phyloP scores from a whole-genome alignment of 2,888 invertebrate genomes.

The Leptopilina myrica region DNA sequence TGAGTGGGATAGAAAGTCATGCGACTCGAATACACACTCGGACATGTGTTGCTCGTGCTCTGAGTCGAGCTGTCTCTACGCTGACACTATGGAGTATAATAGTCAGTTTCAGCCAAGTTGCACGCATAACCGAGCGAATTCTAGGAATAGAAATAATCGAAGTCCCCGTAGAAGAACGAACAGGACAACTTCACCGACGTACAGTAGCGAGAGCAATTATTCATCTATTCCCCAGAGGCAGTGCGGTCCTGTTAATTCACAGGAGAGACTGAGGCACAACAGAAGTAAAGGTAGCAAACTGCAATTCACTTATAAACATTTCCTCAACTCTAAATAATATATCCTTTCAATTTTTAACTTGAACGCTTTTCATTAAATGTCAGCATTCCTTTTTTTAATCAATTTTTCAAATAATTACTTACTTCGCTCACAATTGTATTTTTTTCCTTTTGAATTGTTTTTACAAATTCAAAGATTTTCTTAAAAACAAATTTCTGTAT shows the following conservation, averaged over 20 bases:
- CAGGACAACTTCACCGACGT: conserved; percentile 71
- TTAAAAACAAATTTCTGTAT: too few species aligned
- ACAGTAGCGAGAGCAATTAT: conserved; percentile 75
- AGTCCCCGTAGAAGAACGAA: conserved; percentile 72
- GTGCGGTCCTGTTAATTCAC: conserved; percentile 70
- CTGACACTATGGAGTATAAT: conserved; percentile 73
- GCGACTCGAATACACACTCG: conserved; percentile 75
- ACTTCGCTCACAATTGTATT: too few species aligned
- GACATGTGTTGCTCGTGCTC: conserved; percentile 75
- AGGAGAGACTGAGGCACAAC: conserved; percentile 73
- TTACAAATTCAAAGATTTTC: too few species aligned
- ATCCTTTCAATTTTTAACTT: too few species aligned
- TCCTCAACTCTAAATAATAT: too few species aligned
- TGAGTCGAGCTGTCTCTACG: conserved; percentile 74
- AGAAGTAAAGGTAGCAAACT: conserved; percentile 70
- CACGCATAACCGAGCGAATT: conserved; percentile 64
- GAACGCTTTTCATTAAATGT: too few species aligned
- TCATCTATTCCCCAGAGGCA: conserved; percentile 73
- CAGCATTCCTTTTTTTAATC: too few species aligned
- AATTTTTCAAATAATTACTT: too few species aligned
- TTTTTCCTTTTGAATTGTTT: too few species aligned
- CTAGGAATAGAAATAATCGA: conserved; percentile 68
- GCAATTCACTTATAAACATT: not conserved
- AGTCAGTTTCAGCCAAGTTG: conserved; percentile 67
- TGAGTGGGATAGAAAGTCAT: conserved; percentile 75